Percentiles rank a stretch among this genome's conserved stretches.
These are phyloP conservation scores for Oncorhynchus tshawytscha DNA, from an alignment of 2,113 vertebrate genomes.

Conservation along the genomic window DNA sequence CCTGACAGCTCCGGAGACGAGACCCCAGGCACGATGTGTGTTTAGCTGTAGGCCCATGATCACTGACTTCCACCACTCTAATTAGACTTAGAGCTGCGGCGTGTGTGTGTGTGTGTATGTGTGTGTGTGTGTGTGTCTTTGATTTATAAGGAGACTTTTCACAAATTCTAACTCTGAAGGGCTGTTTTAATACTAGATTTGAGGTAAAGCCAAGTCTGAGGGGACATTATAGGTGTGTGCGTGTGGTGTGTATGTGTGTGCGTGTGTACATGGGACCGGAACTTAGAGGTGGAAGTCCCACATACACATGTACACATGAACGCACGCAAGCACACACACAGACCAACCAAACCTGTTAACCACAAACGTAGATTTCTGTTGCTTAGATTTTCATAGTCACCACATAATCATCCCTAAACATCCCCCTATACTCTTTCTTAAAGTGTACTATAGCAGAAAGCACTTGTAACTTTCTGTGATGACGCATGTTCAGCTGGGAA, in stretches of 20 bases:
- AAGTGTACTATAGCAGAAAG: too few relatives aligned
- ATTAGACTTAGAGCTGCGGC: not conserved
- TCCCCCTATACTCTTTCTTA: too few relatives aligned
- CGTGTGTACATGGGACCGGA: not conserved
- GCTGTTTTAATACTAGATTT: not conserved
- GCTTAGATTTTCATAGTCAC: too few relatives aligned
- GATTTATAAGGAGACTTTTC: not conserved
- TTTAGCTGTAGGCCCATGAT: constrained; percentile 13
- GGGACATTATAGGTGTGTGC: not conserved
- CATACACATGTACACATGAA: not conserved
- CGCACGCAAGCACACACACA: not conserved
- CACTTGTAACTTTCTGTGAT: too few relatives aligned
- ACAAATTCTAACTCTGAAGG: too few relatives aligned
- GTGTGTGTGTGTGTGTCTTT: not conserved
- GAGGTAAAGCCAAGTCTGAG: too few relatives aligned
- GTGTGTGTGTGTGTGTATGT: too few relatives aligned
- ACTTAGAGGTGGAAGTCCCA: too few relatives aligned
- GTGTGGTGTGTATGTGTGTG: constrained; percentile 8
- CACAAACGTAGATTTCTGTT: too few relatives aligned
- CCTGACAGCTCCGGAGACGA: constrained; percentile 39
- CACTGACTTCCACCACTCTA: constrained; percentile 1
- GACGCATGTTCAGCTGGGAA: too few relatives aligned
- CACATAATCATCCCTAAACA: too few relatives aligned
- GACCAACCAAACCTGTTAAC: too few relatives aligned
- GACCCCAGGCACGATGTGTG: constrained; percentile 53